Conservation (phyloP, 2,113 vertebrate genomes). For the Macquaria ambigua region DNA sequence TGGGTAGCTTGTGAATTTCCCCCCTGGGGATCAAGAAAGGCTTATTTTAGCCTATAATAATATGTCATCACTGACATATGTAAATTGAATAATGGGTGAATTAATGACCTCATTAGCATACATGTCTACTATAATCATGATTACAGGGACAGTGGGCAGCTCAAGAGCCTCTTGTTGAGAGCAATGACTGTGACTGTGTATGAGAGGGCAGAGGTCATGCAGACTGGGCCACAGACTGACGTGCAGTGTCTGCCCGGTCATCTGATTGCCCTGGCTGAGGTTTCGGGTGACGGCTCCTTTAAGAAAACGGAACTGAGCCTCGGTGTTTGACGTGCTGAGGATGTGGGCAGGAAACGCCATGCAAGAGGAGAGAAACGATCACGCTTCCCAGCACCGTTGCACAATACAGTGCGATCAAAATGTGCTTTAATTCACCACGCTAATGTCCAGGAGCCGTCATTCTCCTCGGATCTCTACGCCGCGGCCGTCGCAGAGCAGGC, state of each 20-base stretch:
- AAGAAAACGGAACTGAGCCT: conserved; percentile 79
- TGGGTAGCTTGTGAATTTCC: too few species aligned
- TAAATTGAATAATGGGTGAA: conserved; percentile 4
- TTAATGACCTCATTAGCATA: conserved; percentile 32
- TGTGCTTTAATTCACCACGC: conserved; percentile 61
- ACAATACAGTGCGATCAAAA: conserved; percentile 66
- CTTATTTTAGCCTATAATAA: too few species aligned
- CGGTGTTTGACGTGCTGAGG: conserved; percentile 75
- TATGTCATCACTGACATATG: conserved; percentile 1
- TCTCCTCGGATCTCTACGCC: conserved; percentile 54
- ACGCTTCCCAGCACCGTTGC: conserved; percentile 74
- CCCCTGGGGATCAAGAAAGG: too few species aligned
- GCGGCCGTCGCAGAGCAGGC: conserved; percentile 36
- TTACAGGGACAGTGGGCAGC: not conserved
- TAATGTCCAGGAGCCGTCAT: conserved; percentile 67
- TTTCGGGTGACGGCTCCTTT: conserved; percentile 76
- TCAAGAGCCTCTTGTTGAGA: not conserved
- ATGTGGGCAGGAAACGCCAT: conserved; percentile 84
- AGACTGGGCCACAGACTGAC: not conserved
- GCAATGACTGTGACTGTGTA: conserved; percentile 5
- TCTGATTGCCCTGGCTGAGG: not conserved
- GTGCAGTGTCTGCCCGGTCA: conserved; percentile 11
- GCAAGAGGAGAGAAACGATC: conserved; percentile 74
- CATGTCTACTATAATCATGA: not conserved
- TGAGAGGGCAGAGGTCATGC: conserved; percentile 40